Base-by-base conservation (phyloP, 2,113 vertebrate genomes). In the Symphodus melops region DNA sequence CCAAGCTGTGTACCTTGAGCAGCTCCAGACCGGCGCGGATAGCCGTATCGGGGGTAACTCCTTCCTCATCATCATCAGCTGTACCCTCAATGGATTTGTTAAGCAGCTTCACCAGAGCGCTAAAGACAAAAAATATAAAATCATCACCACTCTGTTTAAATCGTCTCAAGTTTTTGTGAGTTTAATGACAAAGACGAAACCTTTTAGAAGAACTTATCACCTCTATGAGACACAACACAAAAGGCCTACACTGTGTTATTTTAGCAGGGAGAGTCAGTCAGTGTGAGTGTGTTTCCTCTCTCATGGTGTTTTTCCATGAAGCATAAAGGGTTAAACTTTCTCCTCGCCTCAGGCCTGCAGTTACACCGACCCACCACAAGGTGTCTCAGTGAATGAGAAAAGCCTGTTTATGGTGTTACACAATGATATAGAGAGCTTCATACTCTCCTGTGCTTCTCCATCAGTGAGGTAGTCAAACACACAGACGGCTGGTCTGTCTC, bases 1-100 rank as follows among this genome's bases (percentile, higher is more conserved):
- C 59, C 33, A 23, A n/a, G 52, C 12, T 1, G 2, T 19, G 21
- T 83, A 93, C 91, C 96, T 99, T 99, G 79, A 99, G 97, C 72
- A 99, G 95, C 90, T 99, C 98, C 89, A 99, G 95, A 77, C 98
- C 98, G 55, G 97, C 95, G 78, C 98, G 96, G 90, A 99, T 99
- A 84, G 98, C 98, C 66, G 97, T 95, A 89, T 99, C 98, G 72
- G 97, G 97, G 87, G 97, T 98, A 78, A 99, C 97, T 75, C 98
- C 98, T 88, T 99, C 98, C 84, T 99, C 98, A 72, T 99, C 98
- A 77, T 99, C 98, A 87, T 99, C 98, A 74, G 96, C 97, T 72
- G 98, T 98, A 65, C 98, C 98, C 71, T 99, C 98, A 90, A 98
- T 97, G 5, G 98, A 99, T 89, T 99, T 99, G 92, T 99, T 99